Percentiles rank a stretch among this genome's conserved stretches.
Evolutionary conservation across 2,797 vertebrate species (phyloP).

Genomic region (Brachyalestes nurse): DNA sequence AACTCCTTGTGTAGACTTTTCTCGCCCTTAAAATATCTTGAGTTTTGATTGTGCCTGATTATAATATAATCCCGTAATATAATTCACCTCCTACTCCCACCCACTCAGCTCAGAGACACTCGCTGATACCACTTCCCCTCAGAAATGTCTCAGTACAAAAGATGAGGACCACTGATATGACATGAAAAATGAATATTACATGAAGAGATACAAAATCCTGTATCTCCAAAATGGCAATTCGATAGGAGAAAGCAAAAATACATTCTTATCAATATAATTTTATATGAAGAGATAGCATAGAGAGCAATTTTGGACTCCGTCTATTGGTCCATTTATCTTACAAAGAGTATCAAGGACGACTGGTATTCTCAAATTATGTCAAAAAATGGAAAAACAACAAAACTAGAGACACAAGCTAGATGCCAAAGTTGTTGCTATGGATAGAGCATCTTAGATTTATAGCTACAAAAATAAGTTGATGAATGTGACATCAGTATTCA

Average conservation of each 20-base stretch:
- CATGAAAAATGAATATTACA: neutral
- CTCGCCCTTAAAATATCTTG: too few species aligned
- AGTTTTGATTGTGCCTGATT: neutral
- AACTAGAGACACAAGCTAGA: neutral
- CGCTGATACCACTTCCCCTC: neutral
- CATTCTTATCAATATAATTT: too few species aligned
- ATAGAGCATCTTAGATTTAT: too few species aligned
- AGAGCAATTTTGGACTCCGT: neutral
- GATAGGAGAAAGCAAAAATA: neutral
- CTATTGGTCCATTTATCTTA: neutral
- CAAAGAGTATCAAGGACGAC: neutral
- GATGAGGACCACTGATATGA: neutral
- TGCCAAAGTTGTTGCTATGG: too few species aligned
- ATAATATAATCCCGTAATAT: too few species aligned
- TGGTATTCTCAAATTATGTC: too few species aligned
- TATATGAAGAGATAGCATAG: neutral
- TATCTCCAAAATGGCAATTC: neutral
- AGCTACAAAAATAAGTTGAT: too few species aligned
- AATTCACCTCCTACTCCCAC: neutral
- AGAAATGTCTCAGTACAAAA: neutral
- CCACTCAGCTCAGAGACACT: neutral
- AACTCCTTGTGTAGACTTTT: too few species aligned
- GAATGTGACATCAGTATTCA: too few species aligned
- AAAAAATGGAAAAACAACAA: neutral
- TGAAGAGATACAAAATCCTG: neutral